A percentile compares a stretch with the other conserved stretches of the same genome.
Conservation (phyloP, 1,140 invertebrate genomes). For the Ceratitis capitata region DNA sequence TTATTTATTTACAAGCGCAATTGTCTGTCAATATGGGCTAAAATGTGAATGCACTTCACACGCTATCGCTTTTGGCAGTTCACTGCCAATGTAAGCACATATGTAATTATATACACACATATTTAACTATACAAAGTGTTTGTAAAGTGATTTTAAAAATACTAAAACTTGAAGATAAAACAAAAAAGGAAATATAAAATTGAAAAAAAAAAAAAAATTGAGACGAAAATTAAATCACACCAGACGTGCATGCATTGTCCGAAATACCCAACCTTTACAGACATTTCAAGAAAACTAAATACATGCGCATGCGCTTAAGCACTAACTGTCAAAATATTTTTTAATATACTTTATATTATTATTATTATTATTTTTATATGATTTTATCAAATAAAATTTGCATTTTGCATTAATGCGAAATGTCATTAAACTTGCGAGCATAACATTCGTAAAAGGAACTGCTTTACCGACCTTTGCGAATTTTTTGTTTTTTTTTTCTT, state of each 20-base stretch:
- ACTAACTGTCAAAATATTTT: background rate
- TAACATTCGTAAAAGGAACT: background rate
- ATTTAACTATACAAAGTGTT: too few species aligned
- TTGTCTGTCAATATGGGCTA: slow-evolving; percentile 20
- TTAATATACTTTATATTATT: background rate
- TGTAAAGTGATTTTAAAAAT: background rate
- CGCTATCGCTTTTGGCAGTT: background rate
- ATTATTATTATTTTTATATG: background rate
- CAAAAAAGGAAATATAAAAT: background rate
- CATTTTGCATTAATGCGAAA: background rate
- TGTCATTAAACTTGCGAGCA: background rate
- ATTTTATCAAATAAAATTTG: background rate
- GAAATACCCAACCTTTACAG: background rate
- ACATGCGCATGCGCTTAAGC: background rate
- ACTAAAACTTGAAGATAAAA: background rate
- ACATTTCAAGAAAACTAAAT: background rate
- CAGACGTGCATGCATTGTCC: background rate
- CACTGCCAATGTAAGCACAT: too few species aligned
- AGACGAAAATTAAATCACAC: background rate
- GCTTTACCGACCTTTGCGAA: background rate
- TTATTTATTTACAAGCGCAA: background rate
- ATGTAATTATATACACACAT: too few species aligned
- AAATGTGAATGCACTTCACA: background rate
- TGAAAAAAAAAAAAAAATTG: background rate
- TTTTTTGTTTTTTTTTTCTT: too few species aligned